Evolutionary conservation across 2,888 invertebrate genomes (phyloP), one percentile per base, ranked within the genome.

Genomic region (Drosophila maculinotata): DNA sequence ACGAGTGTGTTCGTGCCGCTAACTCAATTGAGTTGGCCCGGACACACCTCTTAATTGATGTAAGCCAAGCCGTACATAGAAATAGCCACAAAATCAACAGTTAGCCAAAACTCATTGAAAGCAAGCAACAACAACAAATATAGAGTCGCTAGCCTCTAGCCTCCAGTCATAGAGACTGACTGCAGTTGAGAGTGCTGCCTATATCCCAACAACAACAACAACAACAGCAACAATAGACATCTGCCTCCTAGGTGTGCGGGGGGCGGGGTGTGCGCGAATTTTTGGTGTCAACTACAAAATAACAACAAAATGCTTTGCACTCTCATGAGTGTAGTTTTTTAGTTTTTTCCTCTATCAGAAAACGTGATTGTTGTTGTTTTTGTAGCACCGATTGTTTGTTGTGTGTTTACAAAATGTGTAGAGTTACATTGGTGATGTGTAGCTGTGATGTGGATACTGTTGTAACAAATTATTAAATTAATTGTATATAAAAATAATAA

Each of bases 231-330:
- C 70, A 70, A 59, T 33, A 56, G 54, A 53, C 39, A 52, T 33
- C 31, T 36, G 33, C n/a, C 36, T 20, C 8, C 39, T 3, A n/a
- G n/a, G n/a, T n/a, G n/a, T n/a, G n/a, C n/a, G 41, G 57, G n/a
- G 52, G 8, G 20, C 20, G 47, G 35, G 51, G 47, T 38, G 41
- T 38, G 63, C 15, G 26, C 47, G 52, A 52, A 64, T 69, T 79
- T 64, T 65, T 65, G 73, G 86, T 79, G 87, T 79, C 75, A 85
- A 77, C 63, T 69, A 85, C 88, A 85, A 87, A 85, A 85, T 82
- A 79, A 68, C 79, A 75, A 87, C 87, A 79, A 85, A 79, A 79
- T 84, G 70, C 58, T 85, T 85, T 57, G 53, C 86, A 83, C 86
- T 82, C 67, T 74, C 71, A 71, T 76, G 57, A 68, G 58, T 69